Percentiles rank a stretch among this genome's conserved stretches.
These are phyloP conservation scores for Cygnus olor DNA, from an alignment of 2,797 vertebrate genomes.

Conservation along the genomic window DNA sequence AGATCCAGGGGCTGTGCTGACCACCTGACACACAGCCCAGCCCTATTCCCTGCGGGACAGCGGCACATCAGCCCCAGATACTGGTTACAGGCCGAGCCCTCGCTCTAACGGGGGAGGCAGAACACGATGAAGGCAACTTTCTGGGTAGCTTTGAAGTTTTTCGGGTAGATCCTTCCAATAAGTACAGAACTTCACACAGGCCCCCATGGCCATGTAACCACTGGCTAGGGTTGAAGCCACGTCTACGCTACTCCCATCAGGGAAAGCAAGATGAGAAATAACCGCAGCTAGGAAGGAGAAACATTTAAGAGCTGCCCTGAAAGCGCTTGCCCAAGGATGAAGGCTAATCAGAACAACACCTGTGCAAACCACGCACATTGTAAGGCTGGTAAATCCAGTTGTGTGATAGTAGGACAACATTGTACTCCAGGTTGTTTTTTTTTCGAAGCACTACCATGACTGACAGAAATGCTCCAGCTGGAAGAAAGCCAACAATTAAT, in stretches of 20 bases:
- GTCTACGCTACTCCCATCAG: neutral
- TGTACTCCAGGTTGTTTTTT: neutral
- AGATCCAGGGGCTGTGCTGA: neutral
- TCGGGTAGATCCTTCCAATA: neutral
- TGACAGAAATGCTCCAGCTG: slow-evolving; percentile 39
- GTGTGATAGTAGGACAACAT: neutral
- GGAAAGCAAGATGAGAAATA: neutral
- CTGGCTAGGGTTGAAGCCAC: neutral
- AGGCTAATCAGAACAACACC: neutral
- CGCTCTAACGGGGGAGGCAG: neutral
- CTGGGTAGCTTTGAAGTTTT: neutral
- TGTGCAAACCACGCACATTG: neutral
- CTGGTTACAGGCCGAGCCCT: too few relatives aligned
- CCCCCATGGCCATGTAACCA: neutral
- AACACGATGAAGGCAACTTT: neutral
- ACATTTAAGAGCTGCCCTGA: neutral
- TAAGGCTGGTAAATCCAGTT: neutral
- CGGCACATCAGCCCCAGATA: accelerated
- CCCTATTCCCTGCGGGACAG: too few relatives aligned
- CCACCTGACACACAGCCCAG: neutral
- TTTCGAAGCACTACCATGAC: neutral
- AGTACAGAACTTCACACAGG: neutral
- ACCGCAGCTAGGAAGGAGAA: neutral
- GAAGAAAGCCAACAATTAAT: slow-evolving; percentile 42
- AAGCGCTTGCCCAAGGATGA: neutral